These are phyloP conservation scores for Resseliella maxima DNA, from an alignment of 2,888 invertebrate species.

Conservation along the genomic window DNA sequence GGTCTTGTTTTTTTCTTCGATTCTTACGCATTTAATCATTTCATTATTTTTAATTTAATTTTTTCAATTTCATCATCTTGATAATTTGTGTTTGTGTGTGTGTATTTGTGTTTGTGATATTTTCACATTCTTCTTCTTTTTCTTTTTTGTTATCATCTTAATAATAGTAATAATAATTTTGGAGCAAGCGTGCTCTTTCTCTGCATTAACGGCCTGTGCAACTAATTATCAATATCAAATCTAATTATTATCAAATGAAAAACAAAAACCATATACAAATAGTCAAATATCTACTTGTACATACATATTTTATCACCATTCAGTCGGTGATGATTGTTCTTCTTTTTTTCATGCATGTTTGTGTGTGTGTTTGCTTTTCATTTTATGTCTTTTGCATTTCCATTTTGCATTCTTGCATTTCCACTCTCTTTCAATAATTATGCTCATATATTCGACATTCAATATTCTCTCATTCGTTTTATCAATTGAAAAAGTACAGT, in stretches of 20 bases:
- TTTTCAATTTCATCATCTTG: not conserved
- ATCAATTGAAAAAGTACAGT: conserved; percentile 16
- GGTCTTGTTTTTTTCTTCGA: not conserved
- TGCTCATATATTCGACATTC: not conserved
- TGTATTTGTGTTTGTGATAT: too few species aligned
- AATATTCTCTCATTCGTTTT: not conserved
- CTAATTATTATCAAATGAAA: conserved; percentile 9
- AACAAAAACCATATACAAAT: conserved; percentile 23
- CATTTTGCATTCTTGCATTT: not conserved
- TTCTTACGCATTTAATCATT: not conserved
- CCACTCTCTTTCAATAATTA: not conserved
- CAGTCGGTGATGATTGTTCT: not conserved
- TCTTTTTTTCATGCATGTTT: not conserved
- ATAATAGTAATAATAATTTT: not conserved
- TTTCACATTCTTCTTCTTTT: not conserved
- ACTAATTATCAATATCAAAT: conserved; percentile 32
- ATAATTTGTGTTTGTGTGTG: not conserved
- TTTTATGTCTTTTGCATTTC: too few species aligned
- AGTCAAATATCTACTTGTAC: conserved; percentile 28
- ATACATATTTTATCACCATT: too few species aligned
- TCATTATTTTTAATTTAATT: too few species aligned
- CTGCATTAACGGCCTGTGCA: not conserved
- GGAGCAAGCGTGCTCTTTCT: not conserved
- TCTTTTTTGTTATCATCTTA: not conserved
- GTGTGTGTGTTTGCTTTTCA: too few species aligned